Evolutionary conservation across 2,113 vertebrate species (phyloP).

Genomic region (Scalopus aquaticus): DNA sequence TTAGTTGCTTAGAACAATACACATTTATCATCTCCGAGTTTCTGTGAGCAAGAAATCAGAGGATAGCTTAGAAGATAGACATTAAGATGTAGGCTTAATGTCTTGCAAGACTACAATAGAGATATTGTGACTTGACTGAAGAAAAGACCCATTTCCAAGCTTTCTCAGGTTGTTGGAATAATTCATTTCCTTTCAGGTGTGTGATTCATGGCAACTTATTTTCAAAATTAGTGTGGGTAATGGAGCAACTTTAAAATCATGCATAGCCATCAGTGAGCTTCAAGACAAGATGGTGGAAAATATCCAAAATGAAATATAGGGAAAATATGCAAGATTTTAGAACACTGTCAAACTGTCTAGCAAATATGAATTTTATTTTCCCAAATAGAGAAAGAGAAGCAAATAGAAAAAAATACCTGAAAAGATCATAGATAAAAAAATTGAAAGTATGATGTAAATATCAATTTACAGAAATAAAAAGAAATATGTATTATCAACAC

Average conservation of each 20-base stretch:
- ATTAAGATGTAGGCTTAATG: neutral
- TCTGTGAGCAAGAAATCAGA: neutral
- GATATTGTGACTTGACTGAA: neutral
- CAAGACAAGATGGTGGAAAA: neutral
- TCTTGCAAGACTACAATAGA: neutral
- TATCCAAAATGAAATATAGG: neutral
- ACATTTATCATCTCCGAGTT: neutral
- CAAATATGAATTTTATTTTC: neutral
- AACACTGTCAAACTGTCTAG: neutral
- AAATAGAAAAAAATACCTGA: neutral
- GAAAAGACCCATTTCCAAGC: neutral
- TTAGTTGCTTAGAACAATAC: neutral
- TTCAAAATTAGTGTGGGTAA: neutral
- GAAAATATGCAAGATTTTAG: too few species aligned
- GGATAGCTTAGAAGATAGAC: neutral
- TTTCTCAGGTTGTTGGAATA: neutral
- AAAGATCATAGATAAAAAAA: neutral
- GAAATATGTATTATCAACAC: neutral
- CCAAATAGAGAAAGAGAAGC: neutral
- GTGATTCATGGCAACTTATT: neutral
- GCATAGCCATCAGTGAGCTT: neutral
- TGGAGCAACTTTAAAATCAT: neutral
- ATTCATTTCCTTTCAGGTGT: neutral
- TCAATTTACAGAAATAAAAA: neutral
- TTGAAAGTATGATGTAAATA: neutral